These are phyloP conservation scores for Beris chalybata DNA, from an alignment of 2,888 invertebrate species.

Conservation along the genomic window DNA sequence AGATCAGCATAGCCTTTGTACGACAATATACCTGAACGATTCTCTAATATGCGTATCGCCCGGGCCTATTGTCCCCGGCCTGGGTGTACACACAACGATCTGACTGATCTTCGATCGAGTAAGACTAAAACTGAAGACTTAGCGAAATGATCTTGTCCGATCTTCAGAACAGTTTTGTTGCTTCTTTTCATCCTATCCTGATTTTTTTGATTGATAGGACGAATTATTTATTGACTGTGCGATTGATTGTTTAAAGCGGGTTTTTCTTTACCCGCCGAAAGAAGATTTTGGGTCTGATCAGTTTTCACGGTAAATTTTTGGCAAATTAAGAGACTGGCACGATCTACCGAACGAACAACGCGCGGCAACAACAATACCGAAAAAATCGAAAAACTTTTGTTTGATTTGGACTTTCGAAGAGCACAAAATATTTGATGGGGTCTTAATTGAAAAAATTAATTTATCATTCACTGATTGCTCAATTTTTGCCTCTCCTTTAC, in stretches of 20 bases:
- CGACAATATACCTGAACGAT: not conserved
- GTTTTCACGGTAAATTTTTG: constrained; percentile 36
- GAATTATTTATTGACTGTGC: constrained; percentile 38
- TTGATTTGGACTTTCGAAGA: constrained; percentile 12
- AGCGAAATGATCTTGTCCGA: not conserved
- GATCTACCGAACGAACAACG: not conserved
- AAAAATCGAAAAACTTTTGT: constrained; percentile 20
- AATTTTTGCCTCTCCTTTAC: constrained; percentile 2
- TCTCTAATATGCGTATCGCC: constrained; percentile 29
- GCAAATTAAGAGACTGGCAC: constrained; percentile 34
- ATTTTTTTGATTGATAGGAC: constrained; percentile 37
- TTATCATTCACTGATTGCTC: constrained; percentile 35
- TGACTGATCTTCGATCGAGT: constrained; percentile 21
- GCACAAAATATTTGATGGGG: constrained; percentile 1
- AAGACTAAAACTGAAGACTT: constrained; percentile 3
- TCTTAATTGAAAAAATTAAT: constrained; percentile 26
- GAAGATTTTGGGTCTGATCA: constrained; percentile 20
- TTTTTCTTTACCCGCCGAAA: constrained; percentile 21
- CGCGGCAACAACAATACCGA: not conserved
- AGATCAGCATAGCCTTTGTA: constrained; percentile 12
- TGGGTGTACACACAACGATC: constrained; percentile 28
- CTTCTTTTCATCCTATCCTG: constrained; percentile 13
- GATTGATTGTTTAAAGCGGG: constrained; percentile 30
- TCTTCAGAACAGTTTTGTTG: not conserved
- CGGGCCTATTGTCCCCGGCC: constrained; percentile 31